Evolutionary conservation across 2,113 vertebrate genomes (phyloP).

Genomic region (Proteles cristata): DNA sequence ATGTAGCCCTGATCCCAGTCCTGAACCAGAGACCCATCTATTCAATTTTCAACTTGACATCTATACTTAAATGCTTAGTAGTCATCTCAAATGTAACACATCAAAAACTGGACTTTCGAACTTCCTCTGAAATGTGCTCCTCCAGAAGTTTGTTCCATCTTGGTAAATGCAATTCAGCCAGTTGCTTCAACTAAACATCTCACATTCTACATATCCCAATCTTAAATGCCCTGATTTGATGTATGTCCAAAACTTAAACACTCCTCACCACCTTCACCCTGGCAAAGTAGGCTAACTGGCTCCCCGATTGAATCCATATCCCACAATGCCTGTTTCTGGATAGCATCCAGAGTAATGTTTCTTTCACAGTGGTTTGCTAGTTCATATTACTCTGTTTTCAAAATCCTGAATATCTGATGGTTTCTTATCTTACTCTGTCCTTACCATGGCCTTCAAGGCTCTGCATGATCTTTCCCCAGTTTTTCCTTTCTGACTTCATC

Average conservation of each 20-base stretch:
- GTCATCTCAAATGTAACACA: constrained; percentile 23
- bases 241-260: background rate
- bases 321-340: background rate
- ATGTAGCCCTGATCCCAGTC: background rate
- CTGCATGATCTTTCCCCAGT: background rate
- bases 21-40: background rate
- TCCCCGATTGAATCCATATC: background rate
- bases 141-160: constrained; percentile 26
- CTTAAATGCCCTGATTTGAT: background rate
- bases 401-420: background rate
- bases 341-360: background rate
- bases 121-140: constrained; percentile 46
- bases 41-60: constrained; percentile 8
- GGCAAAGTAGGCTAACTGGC: background rate
- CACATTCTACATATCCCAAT: background rate
- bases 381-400: background rate
- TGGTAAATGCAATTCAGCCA: background rate
- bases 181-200: background rate
- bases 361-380: background rate
- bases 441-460: background rate
- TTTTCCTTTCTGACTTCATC: background rate
- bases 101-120: background rate
- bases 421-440: background rate
- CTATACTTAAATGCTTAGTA: constrained; percentile 22
- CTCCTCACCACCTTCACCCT: background rate